Evolutionary conservation across 2,888 invertebrate species (phyloP).

Genomic region (Dione vanillae): DNA sequence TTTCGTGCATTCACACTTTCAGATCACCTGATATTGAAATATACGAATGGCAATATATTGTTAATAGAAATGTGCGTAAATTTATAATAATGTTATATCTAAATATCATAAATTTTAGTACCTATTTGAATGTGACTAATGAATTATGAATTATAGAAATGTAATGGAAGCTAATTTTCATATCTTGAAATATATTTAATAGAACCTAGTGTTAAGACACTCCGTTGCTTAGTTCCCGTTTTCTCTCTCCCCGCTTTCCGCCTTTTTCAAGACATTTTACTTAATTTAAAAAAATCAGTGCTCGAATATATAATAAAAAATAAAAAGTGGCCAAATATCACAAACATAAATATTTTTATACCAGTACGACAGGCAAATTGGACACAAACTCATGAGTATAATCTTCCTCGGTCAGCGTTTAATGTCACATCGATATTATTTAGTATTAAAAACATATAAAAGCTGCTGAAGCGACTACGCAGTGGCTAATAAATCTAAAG

Average conservation of each 20-base stretch:
- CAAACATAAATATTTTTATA: not conserved
- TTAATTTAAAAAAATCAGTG: too few species aligned
- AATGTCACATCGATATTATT: constrained; percentile 74
- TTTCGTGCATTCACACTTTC: constrained; percentile 36
- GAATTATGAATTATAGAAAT: too few species aligned
- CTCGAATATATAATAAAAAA: not conserved
- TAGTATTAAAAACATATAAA: constrained; percentile 76
- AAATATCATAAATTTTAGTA: too few species aligned
- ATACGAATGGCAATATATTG: not conserved
- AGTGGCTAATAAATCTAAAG: constrained; percentile 80
- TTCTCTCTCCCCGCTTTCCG: too few species aligned
- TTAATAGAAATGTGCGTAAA: constrained; percentile 4
- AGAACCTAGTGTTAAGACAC: too few species aligned
- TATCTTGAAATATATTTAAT: too few species aligned
- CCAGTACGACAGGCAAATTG: constrained; percentile 13
- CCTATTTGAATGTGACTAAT: too few species aligned
- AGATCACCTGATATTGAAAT: constrained; percentile 19
- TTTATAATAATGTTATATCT: too few species aligned
- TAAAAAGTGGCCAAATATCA: not conserved
- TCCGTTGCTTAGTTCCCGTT: too few species aligned
- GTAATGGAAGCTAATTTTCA: too few species aligned
- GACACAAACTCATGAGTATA: constrained; percentile 45
- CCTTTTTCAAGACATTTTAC: not conserved
- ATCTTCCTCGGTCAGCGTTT: constrained; percentile 59
- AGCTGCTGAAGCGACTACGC: constrained; percentile 69